Evolutionary conservation across 2,888 invertebrate species (phyloP).

Genomic region (Priocnemis perturbator): DNA sequence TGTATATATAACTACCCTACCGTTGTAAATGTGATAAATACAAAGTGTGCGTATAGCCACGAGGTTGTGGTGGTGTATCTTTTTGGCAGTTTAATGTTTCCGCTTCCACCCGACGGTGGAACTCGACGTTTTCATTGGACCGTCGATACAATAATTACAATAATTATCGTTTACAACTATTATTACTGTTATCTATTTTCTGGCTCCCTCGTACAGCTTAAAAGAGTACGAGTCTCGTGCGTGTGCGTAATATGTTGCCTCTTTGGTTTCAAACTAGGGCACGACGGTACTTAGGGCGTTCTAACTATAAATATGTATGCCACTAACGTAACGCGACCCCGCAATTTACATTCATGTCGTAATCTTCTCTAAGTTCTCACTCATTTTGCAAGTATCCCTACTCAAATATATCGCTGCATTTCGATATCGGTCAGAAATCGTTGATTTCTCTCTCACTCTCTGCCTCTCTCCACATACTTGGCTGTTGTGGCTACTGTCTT

Average conservation of each 20-base stretch:
- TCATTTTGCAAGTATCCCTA: too few relatives aligned
- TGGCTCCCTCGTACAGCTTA: background rate
- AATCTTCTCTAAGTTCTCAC: too few relatives aligned
- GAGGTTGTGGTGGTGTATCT: constrained; percentile 48
- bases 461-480: background rate
- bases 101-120: constrained; percentile 19
- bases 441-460: background rate
- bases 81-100: constrained; percentile 59
- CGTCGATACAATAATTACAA: too few relatives aligned
- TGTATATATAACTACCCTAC: constrained; percentile 30
- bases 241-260: constrained; percentile 41
- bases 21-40: constrained; percentile 58
- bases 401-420: too few relatives aligned
- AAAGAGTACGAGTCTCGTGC: constrained; percentile 11
- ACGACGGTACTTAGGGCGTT: constrained; percentile 4
- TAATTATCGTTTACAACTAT: too few relatives aligned
- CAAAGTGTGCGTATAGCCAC: constrained; percentile 62
- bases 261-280: constrained; percentile 53
- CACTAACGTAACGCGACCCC: constrained; percentile 22
- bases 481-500: too few relatives aligned
- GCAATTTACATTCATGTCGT: constrained; percentile 7
- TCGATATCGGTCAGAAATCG: background rate
- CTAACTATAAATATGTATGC: constrained; percentile 6
- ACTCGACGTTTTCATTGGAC: background rate
- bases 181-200: too few relatives aligned